Evolutionary conservation across 2,113 vertebrate genomes (phyloP).

Genomic region (Tamias sibiricus): DNA sequence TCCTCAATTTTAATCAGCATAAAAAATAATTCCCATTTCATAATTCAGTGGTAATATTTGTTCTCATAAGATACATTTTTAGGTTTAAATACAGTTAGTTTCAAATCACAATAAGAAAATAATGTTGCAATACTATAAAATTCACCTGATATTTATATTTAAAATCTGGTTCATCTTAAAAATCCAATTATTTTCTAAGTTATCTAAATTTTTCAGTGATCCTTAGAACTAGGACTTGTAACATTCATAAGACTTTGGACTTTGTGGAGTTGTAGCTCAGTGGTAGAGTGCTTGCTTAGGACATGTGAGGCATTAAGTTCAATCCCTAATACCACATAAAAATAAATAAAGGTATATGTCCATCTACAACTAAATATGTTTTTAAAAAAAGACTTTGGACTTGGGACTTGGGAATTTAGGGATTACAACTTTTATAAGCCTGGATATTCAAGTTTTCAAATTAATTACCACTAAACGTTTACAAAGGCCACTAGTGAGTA

Average conservation of each 20-base stretch:
- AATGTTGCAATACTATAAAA: background rate
- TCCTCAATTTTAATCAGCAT: background rate
- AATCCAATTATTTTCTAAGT: constrained; percentile 18
- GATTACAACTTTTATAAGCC: background rate
- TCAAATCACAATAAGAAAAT: constrained; percentile 19
- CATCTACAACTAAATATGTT: no score
- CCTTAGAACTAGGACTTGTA: background rate
- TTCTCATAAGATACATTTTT: background rate
- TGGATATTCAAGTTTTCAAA: background rate
- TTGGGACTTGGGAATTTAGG: background rate
- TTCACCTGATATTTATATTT: background rate
- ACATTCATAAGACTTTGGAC: background rate
- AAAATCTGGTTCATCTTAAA: constrained; percentile 33
- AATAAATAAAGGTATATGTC: no score
- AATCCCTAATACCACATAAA: no score
- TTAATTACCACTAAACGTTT: background rate
- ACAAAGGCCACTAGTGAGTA: background rate
- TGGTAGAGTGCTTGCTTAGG: no score
- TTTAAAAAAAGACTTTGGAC: background rate
- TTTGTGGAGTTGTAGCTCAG: background rate
- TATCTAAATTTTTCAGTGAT: background rate
- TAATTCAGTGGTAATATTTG: background rate
- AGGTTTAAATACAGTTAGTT: background rate
- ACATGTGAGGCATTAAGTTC: no score
- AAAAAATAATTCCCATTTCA: background rate